These are phyloP conservation scores for Sternarchorhynchus goeldii DNA, from an alignment of 2,797 vertebrate genomes.

Conservation along the genomic window DNA sequence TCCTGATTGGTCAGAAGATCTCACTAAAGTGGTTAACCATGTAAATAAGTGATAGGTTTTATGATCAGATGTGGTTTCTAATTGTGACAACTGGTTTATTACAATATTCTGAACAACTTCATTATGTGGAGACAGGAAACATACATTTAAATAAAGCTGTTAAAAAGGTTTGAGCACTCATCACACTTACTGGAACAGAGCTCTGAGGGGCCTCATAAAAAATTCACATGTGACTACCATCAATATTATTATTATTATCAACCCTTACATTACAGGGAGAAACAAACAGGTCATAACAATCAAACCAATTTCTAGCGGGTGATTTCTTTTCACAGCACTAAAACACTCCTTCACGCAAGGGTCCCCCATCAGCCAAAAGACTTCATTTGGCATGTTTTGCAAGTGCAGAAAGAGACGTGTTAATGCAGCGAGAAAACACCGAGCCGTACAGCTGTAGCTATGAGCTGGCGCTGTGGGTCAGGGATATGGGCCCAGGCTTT, in stretches of 20 bases:
- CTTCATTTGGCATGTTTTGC: too few species aligned
- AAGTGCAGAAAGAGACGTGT: neutral
- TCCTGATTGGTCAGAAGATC: neutral
- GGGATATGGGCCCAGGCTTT: neutral
- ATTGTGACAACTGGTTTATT: constrained; percentile 2
- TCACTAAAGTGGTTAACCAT: neutral
- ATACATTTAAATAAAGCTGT: neutral
- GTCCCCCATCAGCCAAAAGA: too few species aligned
- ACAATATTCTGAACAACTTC: neutral
- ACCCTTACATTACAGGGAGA: too few species aligned
- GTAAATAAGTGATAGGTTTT: neutral
- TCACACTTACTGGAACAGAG: constrained; percentile 1
- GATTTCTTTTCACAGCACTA: too few species aligned
- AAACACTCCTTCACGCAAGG: too few species aligned
- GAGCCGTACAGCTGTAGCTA: too few species aligned
- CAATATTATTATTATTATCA: too few species aligned
- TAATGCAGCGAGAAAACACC: neutral
- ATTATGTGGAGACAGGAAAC: neutral
- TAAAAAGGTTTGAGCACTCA: constrained; percentile 7
- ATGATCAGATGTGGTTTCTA: constrained; percentile 11
- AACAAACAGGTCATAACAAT: too few species aligned
- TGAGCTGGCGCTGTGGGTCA: neutral
- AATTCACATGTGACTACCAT: constrained; percentile 3
- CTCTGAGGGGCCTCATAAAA: neutral
- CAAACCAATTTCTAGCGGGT: too few species aligned